Evolutionary conservation across 2,888 invertebrate species (phyloP).

Genomic region (Torymus texanus): DNA sequence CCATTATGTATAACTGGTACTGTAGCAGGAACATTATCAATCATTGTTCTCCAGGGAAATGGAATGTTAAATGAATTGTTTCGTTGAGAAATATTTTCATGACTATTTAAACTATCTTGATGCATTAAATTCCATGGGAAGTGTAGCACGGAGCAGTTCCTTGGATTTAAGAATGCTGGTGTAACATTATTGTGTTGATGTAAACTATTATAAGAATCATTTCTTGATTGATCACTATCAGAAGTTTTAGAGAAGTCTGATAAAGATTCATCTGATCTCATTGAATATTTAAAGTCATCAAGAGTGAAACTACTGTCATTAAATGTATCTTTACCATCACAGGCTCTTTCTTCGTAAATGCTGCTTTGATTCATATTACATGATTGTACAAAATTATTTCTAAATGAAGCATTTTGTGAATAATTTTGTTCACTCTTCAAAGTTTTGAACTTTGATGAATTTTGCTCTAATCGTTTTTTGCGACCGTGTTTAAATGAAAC

Average conservation of each 20-base stretch:
- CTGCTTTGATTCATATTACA: not conserved
- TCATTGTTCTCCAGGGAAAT: conserved; percentile 36
- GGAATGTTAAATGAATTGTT: conserved; percentile 18
- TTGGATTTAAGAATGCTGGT: conserved; percentile 18
- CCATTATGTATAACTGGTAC: too few relatives aligned
- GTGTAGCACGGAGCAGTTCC: conserved; percentile 43
- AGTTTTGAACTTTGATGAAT: conserved; percentile 14
- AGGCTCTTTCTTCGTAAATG: not conserved
- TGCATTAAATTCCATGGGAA: conserved; percentile 39
- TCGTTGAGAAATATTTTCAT: not conserved
- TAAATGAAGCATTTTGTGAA: not conserved
- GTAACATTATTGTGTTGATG: not conserved
- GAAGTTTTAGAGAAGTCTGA: conserved; percentile 43
- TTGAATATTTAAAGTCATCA: conserved; percentile 42
- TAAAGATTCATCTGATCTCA: conserved; percentile 45
- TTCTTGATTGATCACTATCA: conserved; percentile 38
- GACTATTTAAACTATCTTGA: not conserved
- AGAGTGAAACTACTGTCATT: not conserved
- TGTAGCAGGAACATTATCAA: not conserved
- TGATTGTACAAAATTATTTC: not conserved
- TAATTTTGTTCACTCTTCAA: not conserved
- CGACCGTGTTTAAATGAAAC: not conserved
- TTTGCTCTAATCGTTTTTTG: conserved; percentile 13
- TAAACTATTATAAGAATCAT: not conserved
- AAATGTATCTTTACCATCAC: conserved; percentile 2